phyloP scores from a whole-genome alignment of 1,140 invertebrate genomes.

The Spodoptera frugiperda region DNA sequence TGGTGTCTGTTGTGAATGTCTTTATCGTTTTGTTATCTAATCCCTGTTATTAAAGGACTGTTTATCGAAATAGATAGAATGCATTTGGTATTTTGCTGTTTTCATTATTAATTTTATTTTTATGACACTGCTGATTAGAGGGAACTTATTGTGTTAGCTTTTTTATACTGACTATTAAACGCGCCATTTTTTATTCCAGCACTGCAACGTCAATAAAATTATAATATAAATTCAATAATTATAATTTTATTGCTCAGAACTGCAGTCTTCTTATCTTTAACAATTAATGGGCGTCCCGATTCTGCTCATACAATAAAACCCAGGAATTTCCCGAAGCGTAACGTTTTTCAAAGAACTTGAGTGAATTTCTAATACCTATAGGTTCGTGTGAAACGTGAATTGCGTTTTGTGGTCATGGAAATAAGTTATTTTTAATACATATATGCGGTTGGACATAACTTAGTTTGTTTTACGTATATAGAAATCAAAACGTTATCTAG shows the following conservation, averaged over 20 bases:
- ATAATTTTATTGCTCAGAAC: conserved; percentile 3
- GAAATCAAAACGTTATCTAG: no score
- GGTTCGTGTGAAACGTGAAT: conserved; percentile 21
- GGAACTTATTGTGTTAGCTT: no score
- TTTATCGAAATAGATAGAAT: no score
- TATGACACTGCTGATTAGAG: not conserved
- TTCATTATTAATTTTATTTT: not conserved
- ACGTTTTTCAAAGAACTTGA: conserved; percentile 21
- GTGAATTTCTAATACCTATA: conserved; percentile 3
- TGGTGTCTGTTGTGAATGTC: not conserved
- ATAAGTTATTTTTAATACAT: conserved; percentile 25
- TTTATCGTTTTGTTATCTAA: no score
- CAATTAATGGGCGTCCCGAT: conserved; percentile 5
- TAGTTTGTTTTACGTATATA: no score
- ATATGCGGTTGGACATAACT: conserved; percentile 17
- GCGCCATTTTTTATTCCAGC: not conserved
- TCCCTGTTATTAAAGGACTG: no score
- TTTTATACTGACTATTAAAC: conserved; percentile 5
- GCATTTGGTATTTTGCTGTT: no score
- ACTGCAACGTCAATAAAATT: conserved; percentile 4
- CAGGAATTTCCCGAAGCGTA: not conserved
- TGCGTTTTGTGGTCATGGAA: conserved; percentile 20
- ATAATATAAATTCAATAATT: not conserved
- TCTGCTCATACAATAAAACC: not conserved
- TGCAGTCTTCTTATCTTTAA: not conserved